A percentile compares a stretch with the other conserved stretches of the same genome.
phyloP scores from a whole-genome alignment of 2,113 vertebrate species.

The Polyodon spathula region DNA sequence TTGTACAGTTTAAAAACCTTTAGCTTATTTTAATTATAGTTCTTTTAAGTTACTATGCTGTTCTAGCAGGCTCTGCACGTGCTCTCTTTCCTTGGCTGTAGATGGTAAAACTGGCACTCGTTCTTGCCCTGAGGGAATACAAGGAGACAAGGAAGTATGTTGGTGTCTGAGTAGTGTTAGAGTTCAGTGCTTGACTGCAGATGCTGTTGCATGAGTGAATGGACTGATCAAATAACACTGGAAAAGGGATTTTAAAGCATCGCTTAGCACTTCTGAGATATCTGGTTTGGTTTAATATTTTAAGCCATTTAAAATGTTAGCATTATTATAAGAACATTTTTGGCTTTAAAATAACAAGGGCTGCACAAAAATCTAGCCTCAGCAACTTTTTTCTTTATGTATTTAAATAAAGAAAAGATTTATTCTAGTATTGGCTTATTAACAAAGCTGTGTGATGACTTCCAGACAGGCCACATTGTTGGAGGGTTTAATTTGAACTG shows the following conservation, averaged over 20 bases:
- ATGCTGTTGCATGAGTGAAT: neutral
- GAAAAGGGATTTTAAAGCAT: neutral
- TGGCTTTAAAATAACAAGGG: conserved; percentile 6
- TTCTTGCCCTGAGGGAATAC: too few species aligned
- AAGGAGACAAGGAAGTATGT: neutral
- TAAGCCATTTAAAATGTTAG: conserved; percentile 2
- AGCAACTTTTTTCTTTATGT: conserved; percentile 13
- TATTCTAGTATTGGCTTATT: conserved; percentile 25
- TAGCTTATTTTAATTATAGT: too few species aligned
- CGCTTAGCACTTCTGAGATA: neutral
- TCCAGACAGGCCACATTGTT: conserved; percentile 37
- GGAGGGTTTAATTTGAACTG: conserved; percentile 16
- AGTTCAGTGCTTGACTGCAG: neutral
- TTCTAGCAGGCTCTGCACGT: too few species aligned
- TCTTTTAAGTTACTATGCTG: too few species aligned
- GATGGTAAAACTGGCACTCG: too few species aligned
- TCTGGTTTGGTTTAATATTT: conserved; percentile 14
- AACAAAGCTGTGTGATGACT: conserved; percentile 27
- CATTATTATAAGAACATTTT: conserved; percentile 15
- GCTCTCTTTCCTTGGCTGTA: too few species aligned
- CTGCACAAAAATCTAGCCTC: conserved; percentile 10
- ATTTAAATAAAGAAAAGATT: conserved; percentile 20
- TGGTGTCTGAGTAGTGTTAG: neutral
- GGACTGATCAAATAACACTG: neutral
- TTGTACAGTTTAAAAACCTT: too few species aligned